Evolutionary conservation across 2,888 invertebrate species (phyloP).

Genomic region (Ichneumoninae sp.): DNA sequence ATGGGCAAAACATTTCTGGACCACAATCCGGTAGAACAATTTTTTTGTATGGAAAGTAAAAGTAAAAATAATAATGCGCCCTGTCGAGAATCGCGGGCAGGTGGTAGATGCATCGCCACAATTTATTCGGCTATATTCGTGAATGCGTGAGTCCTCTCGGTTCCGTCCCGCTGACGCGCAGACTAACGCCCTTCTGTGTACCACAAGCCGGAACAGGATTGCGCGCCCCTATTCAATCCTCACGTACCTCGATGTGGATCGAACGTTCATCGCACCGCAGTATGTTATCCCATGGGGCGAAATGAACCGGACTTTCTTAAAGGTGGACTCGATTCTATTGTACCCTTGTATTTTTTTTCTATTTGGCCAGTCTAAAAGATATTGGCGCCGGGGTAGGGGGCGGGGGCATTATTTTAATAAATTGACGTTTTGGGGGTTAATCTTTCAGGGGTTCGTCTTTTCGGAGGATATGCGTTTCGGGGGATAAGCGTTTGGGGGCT

Average conservation of each 20-base stretch:
- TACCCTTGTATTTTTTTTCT: background rate
- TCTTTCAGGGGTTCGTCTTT: too few species aligned
- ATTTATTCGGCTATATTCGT: slow-evolving; percentile 3
- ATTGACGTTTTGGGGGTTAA: too few species aligned
- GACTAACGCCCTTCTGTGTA: slow-evolving; percentile 8
- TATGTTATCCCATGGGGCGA: slow-evolving; percentile 2
- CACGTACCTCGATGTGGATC: slow-evolving; percentile 37
- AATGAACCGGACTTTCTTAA: slow-evolving; percentile 10
- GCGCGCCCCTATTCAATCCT: slow-evolving; percentile 17
- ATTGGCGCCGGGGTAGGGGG: too few species aligned
- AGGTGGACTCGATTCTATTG: background rate
- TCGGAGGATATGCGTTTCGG: too few species aligned
- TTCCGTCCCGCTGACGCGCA: background rate
- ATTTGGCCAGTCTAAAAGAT: too few species aligned
- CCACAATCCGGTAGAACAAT: background rate
- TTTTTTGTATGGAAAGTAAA: background rate
- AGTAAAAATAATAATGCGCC: slow-evolving; percentile 15
- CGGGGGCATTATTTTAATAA: too few species aligned
- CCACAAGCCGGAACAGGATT: background rate
- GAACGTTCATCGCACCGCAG: slow-evolving; percentile 3
- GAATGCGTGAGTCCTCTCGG: slow-evolving; percentile 15
- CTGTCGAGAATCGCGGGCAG: slow-evolving; percentile 5
- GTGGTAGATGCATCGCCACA: slow-evolving; percentile 21
- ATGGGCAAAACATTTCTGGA: too few species aligned
- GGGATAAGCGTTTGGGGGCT: too few species aligned